A percentile compares a stretch with the other conserved stretches of the same genome.
Conservation (phyloP, 2,113 vertebrate genomes). For the Ursus arctos region DNA sequence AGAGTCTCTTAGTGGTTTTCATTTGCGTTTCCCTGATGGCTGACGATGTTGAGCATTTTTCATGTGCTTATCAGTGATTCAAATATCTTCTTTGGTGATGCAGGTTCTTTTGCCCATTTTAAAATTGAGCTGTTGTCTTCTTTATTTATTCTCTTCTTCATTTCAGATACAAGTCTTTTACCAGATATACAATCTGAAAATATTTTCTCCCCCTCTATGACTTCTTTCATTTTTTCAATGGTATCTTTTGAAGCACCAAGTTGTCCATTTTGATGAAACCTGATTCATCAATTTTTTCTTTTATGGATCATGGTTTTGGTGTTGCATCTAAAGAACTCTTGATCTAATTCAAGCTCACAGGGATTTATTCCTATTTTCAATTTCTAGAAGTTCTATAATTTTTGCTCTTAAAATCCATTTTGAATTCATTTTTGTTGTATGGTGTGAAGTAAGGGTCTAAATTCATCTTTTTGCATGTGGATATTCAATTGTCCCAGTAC, state of each 20-base stretch:
- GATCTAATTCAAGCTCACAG: neutral
- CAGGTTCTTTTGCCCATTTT: neutral
- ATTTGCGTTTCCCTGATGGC: neutral
- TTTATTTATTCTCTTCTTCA: conserved; percentile 16
- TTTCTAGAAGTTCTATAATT: neutral
- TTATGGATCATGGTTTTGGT: neutral
- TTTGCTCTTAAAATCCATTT: conserved; percentile 4
- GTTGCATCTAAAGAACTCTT: neutral
- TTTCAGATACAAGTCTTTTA: neutral
- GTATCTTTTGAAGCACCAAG: neutral
- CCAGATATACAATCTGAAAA: neutral
- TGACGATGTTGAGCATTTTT: neutral
- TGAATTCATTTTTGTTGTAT: neutral
- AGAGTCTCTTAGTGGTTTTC: neutral
- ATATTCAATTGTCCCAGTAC: neutral
- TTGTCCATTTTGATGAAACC: neutral
- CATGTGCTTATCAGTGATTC: neutral
- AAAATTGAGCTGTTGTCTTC: neutral
- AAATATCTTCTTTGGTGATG: neutral
- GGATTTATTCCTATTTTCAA: neutral
- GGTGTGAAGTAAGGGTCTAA: neutral
- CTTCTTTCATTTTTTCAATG: neutral
- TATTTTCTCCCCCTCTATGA: neutral
- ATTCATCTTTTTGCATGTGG: neutral
- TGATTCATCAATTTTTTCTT: neutral